A percentile compares a stretch with the other conserved stretches of the same genome.
Evolutionary conservation across 2,797 vertebrate genomes (phyloP).

Genomic region (Chaunax sp.): DNA sequence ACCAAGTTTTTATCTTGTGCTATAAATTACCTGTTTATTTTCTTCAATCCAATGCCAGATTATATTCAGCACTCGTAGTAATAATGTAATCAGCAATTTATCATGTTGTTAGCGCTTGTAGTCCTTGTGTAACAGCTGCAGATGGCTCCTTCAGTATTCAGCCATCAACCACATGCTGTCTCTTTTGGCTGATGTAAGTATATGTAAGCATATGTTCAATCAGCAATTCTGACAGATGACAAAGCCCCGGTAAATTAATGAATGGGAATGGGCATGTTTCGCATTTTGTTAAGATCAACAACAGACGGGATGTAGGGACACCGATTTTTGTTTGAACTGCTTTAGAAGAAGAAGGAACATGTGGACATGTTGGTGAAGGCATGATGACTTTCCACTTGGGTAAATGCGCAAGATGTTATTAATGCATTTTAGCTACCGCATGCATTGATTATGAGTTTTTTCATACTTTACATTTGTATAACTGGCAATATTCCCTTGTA

Average conservation of each 20-base stretch:
- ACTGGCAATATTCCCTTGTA: neutral
- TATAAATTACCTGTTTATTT: slow-evolving; percentile 15
- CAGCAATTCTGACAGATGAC: slow-evolving; percentile 18
- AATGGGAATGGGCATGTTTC: neutral
- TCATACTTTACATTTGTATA: no score
- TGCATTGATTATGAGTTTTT: no score
- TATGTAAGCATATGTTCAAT: slow-evolving; percentile 11
- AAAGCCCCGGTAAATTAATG: slow-evolving; percentile 26
- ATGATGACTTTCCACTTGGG: no score
- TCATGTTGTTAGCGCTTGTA: neutral
- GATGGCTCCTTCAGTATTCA: slow-evolving; percentile 15
- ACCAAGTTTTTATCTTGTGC: neutral
- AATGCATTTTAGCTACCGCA: no score
- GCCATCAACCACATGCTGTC: slow-evolving; percentile 14
- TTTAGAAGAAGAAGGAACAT: no score
- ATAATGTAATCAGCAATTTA: neutral
- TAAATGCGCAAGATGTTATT: no score
- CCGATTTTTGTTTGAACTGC: no score
- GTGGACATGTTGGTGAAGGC: no score
- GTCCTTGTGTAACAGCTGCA: slow-evolving; percentile 14
- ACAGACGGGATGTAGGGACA: slow-evolving; percentile 1
- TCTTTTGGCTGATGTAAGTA: neutral
- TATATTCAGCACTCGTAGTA: neutral
- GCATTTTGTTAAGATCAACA: slow-evolving; percentile 1
- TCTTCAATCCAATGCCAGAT: neutral